Evolutionary conservation across 2,888 invertebrate genomes (phyloP).

Genomic region (Galerucella nymphaeae): DNA sequence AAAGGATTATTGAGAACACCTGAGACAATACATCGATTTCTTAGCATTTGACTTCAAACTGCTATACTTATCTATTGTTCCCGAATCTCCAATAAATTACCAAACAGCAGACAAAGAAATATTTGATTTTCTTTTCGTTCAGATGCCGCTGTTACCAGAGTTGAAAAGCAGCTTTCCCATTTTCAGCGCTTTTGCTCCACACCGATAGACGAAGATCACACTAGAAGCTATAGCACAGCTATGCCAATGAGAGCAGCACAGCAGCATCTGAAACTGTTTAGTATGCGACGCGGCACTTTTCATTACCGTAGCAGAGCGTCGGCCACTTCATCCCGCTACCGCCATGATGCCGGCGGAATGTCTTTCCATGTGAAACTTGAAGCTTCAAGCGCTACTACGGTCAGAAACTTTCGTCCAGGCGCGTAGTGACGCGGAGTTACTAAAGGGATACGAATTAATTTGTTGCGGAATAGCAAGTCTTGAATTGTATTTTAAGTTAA

Average conservation of each 20-base stretch:
- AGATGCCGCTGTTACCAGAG: not conserved
- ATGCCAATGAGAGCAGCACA: slow-evolving; percentile 10
- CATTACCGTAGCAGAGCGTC: slow-evolving; percentile 68
- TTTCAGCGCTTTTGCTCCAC: slow-evolving; percentile 18
- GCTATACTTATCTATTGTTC: too few species aligned
- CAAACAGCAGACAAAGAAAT: too few species aligned
- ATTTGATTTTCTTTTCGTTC: not conserved
- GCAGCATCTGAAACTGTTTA: slow-evolving; percentile 63
- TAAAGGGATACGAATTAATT: not conserved
- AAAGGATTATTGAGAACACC: too few species aligned
- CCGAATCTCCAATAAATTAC: too few species aligned
- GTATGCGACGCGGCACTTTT: slow-evolving; percentile 72
- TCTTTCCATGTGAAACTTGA: slow-evolving; percentile 51
- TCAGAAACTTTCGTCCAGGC: slow-evolving; percentile 8
- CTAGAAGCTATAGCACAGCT: slow-evolving; percentile 9
- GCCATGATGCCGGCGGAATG: slow-evolving; percentile 25
- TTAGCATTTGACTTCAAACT: too few species aligned
- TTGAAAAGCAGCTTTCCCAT: slow-evolving; percentile 26
- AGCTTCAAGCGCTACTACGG: slow-evolving; percentile 20
- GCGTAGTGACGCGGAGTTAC: not conserved
- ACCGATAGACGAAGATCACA: slow-evolving; percentile 11
- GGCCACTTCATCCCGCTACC: slow-evolving; percentile 58
- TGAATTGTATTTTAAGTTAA: too few species aligned
- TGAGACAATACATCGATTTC: too few species aligned
- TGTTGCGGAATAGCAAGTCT: too few species aligned